phyloP scores from a whole-genome alignment of 2,797 vertebrate species.

The Carduelis carduelis region DNA sequence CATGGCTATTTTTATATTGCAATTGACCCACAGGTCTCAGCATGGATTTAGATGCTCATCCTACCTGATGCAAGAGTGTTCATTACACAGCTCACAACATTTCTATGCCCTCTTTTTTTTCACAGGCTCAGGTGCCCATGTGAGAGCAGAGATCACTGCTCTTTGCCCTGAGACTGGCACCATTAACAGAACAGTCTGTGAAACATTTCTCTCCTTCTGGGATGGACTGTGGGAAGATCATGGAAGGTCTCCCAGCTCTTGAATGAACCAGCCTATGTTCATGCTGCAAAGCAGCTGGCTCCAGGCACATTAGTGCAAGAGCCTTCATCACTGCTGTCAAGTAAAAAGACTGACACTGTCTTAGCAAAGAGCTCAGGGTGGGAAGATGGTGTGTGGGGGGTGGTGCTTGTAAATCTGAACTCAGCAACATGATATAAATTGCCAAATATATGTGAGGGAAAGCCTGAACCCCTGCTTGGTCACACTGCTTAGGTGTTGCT shows the following conservation, averaged over 20 bases:
- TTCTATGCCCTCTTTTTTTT: not conserved
- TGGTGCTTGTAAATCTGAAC: not conserved
- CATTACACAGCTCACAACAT: not conserved
- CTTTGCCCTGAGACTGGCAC: not conserved
- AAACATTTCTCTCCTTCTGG: not conserved
- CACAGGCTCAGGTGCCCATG: not conserved
- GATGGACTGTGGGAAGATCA: not conserved
- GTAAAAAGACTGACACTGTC: not conserved
- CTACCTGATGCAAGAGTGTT: not conserved
- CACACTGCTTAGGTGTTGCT: not conserved
- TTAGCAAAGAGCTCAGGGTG: not conserved
- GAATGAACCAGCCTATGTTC: not conserved
- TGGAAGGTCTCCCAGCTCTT: not conserved
- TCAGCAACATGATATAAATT: not conserved
- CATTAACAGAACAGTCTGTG: not conserved
- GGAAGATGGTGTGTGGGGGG: fast-evolving
- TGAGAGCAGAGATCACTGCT: fast-evolving
- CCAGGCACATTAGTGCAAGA: not conserved
- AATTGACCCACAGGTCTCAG: not conserved
- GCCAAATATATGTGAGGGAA: not conserved
- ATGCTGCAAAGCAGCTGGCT: not conserved
- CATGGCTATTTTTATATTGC: not conserved
- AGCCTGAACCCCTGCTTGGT: not conserved
- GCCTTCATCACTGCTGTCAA: not conserved
- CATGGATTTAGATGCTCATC: not conserved